Conservation (phyloP, 1,140 invertebrate genomes). For the Procambarus clarkii region DNA sequence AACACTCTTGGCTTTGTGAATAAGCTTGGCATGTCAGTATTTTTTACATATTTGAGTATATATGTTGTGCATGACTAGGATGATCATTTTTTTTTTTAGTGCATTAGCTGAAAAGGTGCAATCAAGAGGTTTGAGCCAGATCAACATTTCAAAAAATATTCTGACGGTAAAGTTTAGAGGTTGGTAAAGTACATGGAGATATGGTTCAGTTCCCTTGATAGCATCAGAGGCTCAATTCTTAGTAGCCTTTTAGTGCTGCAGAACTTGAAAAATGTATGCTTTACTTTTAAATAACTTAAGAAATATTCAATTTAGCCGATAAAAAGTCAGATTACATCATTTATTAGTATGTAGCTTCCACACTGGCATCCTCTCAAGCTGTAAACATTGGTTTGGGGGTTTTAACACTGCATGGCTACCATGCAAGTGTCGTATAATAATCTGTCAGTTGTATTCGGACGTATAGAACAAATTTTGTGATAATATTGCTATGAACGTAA, state of each 20-base stretch:
- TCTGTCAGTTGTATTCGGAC: too few relatives aligned
- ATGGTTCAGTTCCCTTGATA: conserved; percentile 22
- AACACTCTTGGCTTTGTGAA: conserved; percentile 63
- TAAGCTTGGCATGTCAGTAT: conserved; percentile 65
- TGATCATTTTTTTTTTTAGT: conserved; percentile 8
- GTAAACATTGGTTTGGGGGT: background rate
- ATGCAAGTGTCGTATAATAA: background rate
- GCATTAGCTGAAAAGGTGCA: conserved; percentile 43
- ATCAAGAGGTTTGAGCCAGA: conserved; percentile 19
- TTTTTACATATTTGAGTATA: conserved; percentile 40
- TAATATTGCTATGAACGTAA: too few relatives aligned
- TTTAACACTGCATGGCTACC: background rate
- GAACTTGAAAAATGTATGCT: background rate
- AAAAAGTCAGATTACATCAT: background rate
- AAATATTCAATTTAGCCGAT: background rate
- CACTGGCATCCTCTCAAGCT: background rate
- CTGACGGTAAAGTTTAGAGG: background rate
- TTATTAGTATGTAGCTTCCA: background rate
- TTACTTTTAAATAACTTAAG: background rate
- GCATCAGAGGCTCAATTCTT: background rate
- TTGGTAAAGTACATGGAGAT: background rate
- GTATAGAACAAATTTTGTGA: too few relatives aligned
- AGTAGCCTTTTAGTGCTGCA: conserved; percentile 11
- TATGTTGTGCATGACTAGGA: conserved; percentile 29
- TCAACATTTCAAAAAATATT: background rate